These are phyloP conservation scores for Morinoia aosen DNA, from an alignment of 2,888 invertebrate genomes.

Conservation along the genomic window DNA sequence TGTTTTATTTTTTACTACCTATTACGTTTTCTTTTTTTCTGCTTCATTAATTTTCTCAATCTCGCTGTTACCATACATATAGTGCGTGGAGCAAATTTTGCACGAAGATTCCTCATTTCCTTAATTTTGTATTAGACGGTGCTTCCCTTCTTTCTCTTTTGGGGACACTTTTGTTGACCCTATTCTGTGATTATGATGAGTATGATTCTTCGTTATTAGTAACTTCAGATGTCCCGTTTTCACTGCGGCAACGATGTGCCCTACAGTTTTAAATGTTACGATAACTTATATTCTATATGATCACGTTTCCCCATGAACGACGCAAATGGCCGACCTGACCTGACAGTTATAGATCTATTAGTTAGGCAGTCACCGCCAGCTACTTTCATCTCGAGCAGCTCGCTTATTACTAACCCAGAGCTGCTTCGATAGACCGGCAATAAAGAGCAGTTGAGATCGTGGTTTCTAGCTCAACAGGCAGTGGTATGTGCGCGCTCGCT, in stretches of 20 bases:
- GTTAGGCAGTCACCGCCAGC: not conserved
- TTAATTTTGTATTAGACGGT: too few relatives aligned
- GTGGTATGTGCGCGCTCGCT: not conserved
- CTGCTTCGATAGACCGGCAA: not conserved
- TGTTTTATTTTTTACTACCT: too few relatives aligned
- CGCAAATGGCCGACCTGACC: not conserved
- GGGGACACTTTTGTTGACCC: too few relatives aligned
- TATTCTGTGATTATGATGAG: too few relatives aligned
- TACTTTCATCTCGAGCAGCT: conserved; percentile 3
- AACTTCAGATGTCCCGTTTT: not conserved
- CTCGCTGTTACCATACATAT: too few relatives aligned
- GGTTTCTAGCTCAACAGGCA: not conserved
- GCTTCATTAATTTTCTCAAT: too few relatives aligned
- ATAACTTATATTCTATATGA: not conserved
- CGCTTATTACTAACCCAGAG: not conserved
- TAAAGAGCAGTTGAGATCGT: not conserved
- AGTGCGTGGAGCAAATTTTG: too few relatives aligned
- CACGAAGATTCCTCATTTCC: too few relatives aligned
- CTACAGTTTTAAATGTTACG: not conserved
- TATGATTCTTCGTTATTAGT: too few relatives aligned
- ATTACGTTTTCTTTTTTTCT: too few relatives aligned
- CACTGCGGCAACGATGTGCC: not conserved
- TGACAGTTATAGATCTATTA: not conserved
- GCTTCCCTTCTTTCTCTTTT: too few relatives aligned
- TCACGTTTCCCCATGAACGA: not conserved